Evolutionary conservation across 2,888 invertebrate genomes (phyloP).

Genomic region (Phalera bucephala): DNA sequence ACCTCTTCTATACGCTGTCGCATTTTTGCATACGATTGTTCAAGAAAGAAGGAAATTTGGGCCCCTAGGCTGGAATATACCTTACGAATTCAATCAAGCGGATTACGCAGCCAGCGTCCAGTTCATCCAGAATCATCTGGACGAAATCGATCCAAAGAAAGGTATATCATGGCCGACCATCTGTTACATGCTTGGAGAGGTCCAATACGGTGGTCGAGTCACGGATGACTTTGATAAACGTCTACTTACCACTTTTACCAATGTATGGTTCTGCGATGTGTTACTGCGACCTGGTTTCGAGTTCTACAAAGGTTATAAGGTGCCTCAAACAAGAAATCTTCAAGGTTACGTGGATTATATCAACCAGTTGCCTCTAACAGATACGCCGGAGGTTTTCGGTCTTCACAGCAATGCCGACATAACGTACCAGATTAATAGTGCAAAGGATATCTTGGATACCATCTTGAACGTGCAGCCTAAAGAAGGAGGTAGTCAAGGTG

Average conservation of each 20-base stretch:
- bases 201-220: constrained; percentile 93
- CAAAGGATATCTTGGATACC: constrained; percentile 96
- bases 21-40: constrained; percentile 96
- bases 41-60: constrained; percentile 98
- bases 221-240: constrained; percentile 99
- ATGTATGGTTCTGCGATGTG: constrained; percentile 97
- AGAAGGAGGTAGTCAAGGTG: constrained; percentile 94
- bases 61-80: constrained; percentile 98
- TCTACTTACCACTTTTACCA: constrained; percentile 95
- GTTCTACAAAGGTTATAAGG: constrained; percentile 96
- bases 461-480: constrained; percentile 98
- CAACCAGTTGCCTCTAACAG: constrained; percentile 91
- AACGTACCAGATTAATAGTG: constrained; percentile 98
- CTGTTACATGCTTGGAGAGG: constrained; percentile 98
- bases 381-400: constrained; percentile 98
- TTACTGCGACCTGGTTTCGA: constrained; percentile 94
- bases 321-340: constrained; percentile 92
- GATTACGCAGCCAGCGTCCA: constrained; percentile 98
- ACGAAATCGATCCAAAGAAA: constrained; percentile 98
- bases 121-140: constrained; percentile 97
- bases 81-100: constrained; percentile 98
- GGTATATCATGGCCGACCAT: constrained; percentile 99
- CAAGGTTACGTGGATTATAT: constrained; percentile 93
- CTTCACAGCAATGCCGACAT: constrained; percentile 98
- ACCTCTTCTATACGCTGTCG: constrained; percentile 95